Evolutionary conservation across 53 echinoderm and acorn worm genomes (phyloP).

Genomic region (Patiria pectinifera): DNA sequence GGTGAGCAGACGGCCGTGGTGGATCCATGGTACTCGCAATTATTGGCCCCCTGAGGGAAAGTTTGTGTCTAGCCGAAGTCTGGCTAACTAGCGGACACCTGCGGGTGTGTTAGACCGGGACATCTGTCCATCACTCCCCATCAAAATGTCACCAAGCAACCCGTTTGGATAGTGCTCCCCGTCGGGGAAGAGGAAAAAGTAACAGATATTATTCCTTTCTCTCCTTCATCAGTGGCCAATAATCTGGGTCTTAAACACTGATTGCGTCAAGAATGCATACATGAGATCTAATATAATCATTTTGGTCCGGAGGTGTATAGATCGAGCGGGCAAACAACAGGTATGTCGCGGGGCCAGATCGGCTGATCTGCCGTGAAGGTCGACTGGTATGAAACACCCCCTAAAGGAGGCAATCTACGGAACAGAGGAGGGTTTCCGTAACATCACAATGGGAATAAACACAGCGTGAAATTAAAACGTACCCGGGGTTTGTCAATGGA

Average conservation of each 20-base stretch:
- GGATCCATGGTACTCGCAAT: background rate
- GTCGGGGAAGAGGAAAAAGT: background rate
- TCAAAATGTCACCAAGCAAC: background rate
- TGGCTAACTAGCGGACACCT: conserved; percentile 25
- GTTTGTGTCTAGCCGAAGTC: background rate
- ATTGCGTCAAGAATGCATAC: conserved; percentile 2
- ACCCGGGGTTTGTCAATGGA: background rate
- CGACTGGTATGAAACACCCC: background rate
- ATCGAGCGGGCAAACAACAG: background rate
- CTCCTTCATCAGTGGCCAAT: background rate
- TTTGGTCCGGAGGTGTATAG: background rate
- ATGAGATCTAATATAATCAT: background rate
- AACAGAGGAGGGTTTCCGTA: conserved; percentile 9
- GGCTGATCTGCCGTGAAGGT: conserved; percentile 55
- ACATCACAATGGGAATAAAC: conserved; percentile 35
- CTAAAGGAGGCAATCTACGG: background rate
- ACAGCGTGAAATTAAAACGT: conserved; percentile 48
- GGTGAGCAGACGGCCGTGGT: background rate
- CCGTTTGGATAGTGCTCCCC: background rate
- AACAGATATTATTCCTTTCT: background rate
- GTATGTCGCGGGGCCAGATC: background rate
- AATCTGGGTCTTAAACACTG: conserved; percentile 28
- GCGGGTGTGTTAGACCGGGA: background rate
- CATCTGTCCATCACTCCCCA: conserved; percentile 42
- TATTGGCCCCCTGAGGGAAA: background rate